A percentile compares a stretch with the other conserved stretches of the same genome.
Conservation (phyloP, 2,113 vertebrate species). For the Mormyrus iriodes region DNA sequence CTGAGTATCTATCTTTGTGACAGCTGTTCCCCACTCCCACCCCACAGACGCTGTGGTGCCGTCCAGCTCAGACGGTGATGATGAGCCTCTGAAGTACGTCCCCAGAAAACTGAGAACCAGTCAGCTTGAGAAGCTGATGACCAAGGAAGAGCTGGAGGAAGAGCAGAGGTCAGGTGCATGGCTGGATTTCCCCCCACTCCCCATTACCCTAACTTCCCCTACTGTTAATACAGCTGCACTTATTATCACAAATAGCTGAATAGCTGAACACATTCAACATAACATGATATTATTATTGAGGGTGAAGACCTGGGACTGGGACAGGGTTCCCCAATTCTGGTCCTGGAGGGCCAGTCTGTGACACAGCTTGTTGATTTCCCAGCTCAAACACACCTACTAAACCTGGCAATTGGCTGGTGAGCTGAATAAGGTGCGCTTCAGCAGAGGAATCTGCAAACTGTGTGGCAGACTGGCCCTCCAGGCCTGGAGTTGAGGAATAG, state of each 20-base stretch:
- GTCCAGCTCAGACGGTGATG: slow-evolving; percentile 48
- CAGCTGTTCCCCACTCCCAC: neutral
- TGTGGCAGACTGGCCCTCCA: neutral
- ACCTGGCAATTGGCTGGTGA: neutral
- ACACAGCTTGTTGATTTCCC: neutral
- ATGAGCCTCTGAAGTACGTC: slow-evolving; percentile 64
- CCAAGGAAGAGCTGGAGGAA: slow-evolving; percentile 81
- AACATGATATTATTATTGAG: neutral
- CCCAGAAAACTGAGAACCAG: slow-evolving; percentile 71
- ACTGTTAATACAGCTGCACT: neutral
- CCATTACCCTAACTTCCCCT: neutral
- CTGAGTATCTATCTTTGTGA: neutral
- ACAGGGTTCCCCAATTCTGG: neutral
- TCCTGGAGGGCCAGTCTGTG: neutral
- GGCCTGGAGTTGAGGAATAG: neutral
- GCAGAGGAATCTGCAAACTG: neutral
- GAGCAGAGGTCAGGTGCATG: slow-evolving; percentile 73
- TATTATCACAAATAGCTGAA: neutral
- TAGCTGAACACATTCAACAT: neutral
- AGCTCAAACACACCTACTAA: neutral
- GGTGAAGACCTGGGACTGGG: neutral
- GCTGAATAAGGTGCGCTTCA: neutral
- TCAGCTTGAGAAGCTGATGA: slow-evolving; percentile 78
- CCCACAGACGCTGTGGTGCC: slow-evolving; percentile 38
- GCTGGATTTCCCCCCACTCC: slow-evolving; percentile 16